Evolutionary conservation across 2,888 invertebrate species (phyloP), one percentile per base, ranked within the genome.

Genomic region (Temnothorax rugatulus): DNA sequence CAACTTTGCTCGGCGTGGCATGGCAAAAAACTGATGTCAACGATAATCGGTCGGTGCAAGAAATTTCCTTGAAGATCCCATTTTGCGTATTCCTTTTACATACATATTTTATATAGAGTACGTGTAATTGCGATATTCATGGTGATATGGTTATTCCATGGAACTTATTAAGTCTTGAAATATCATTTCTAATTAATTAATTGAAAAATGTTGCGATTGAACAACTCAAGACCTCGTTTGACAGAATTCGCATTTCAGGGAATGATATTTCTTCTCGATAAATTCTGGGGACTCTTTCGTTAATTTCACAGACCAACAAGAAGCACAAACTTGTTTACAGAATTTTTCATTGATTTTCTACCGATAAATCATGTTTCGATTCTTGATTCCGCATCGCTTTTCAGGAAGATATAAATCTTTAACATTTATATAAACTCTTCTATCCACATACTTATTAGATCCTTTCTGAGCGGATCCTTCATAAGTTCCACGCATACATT

Each of bases 111-210:
- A 76, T 57, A 34, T 69, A 34, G 8, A n/a, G 13, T 11, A 63
- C 13, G 29, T 11, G 38, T 38, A 47, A 75, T 34, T 21, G 21
- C 50, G 38, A 76, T 52, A 50, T 76, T 41, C 9, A 59, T 7
- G 74, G n/a, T 57, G 41, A 59, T 13, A 52, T 13, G 52, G 9
- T 38, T 41, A 41, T 68, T 18, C 2, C 38, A 18, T 15, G 52
- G 13, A 68, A 52, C 5, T 75, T 69, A 3, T 75, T 69, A 3
- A 44, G 8, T 18, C 54, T 73, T 38, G 50, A 38, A 66, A 66
- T 38, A 50, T 52, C 47, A 44, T 47, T 61, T 13, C 11, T 66
- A 75, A 76, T 76, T 63, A 76, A 76, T 50, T 75, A 75, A n/a
- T 47, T 47, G 3, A 61, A 59, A 29, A 75, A 63, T 13, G 5